A percentile compares a stretch with the other conserved stretches of the same genome.
Evolutionary conservation across 2,113 vertebrate genomes (phyloP).

Genomic region (Hemicordylus capensis): DNA sequence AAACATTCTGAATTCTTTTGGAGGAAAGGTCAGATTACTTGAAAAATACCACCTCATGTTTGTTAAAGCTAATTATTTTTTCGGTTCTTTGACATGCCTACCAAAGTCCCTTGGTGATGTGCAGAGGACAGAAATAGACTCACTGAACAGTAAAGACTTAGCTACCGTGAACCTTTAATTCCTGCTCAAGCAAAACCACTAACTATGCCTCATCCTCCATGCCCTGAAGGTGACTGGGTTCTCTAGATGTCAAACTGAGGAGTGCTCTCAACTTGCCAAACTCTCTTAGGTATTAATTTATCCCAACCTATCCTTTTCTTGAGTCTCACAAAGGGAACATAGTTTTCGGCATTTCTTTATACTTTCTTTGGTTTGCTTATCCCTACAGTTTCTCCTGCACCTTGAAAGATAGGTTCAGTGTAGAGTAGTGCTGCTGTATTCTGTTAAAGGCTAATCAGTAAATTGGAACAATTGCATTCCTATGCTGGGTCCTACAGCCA

Average conservation of each 20-base stretch:
- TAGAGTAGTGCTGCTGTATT: too few species aligned
- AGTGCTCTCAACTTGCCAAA: not conserved
- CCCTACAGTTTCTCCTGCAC: not conserved
- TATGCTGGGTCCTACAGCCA: not conserved
- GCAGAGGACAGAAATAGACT: not conserved
- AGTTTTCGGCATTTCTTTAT: not conserved
- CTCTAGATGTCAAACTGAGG: not conserved
- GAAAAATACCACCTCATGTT: not conserved
- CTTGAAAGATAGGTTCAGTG: not conserved
- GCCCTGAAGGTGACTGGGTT: conserved; percentile 13
- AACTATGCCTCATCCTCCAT: not conserved
- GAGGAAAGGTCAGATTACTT: not conserved
- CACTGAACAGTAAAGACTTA: not conserved
- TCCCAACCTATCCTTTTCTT: not conserved
- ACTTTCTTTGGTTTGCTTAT: not conserved
- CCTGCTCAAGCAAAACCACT: not conserved
- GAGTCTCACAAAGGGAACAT: not conserved
- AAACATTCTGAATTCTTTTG: not conserved
- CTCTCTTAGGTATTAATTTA: not conserved
- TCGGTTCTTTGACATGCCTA: not conserved
- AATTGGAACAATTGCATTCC: not conserved
- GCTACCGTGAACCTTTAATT: not conserved
- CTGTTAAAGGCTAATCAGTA: not conserved
- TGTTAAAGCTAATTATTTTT: not conserved
- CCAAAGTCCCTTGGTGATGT: not conserved